A percentile compares a stretch with the other conserved stretches of the same genome.
Conservation (phyloP, 2,797 vertebrate genomes). For the Myotis findleyi region DNA sequence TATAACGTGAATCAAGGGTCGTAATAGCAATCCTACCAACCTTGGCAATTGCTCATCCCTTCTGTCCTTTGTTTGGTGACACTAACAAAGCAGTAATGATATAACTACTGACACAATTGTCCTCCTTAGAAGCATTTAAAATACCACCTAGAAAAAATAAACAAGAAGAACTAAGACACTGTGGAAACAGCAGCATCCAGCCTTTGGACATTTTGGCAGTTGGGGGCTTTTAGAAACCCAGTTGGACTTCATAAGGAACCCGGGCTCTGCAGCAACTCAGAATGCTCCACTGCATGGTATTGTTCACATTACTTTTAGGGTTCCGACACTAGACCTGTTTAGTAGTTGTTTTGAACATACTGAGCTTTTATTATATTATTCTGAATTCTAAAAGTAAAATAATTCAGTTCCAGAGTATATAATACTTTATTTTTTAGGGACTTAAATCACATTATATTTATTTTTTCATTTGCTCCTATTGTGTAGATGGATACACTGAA, state of each 20-base stretch:
- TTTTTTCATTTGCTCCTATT: neutral
- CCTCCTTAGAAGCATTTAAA: conserved; percentile 13
- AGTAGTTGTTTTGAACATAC: neutral
- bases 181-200: neutral
- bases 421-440: neutral
- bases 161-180: neutral
- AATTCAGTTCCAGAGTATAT: neutral
- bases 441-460: neutral
- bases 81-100: neutral
- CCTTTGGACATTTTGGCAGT: neutral
- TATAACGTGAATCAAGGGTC: neutral
- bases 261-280: neutral
- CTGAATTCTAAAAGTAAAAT: neutral
- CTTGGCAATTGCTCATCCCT: neutral
- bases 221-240: neutral
- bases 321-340: neutral
- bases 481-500: neutral
- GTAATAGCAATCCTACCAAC: neutral
- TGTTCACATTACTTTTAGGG: neutral
- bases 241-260: neutral
- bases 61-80: neutral
- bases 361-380: neutral
- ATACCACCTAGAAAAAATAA: conserved; percentile 7
- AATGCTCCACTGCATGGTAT: neutral
- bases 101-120: neutral